phyloP scores from a whole-genome alignment of 1,140 invertebrate species.

The Tetraneura akinire region DNA sequence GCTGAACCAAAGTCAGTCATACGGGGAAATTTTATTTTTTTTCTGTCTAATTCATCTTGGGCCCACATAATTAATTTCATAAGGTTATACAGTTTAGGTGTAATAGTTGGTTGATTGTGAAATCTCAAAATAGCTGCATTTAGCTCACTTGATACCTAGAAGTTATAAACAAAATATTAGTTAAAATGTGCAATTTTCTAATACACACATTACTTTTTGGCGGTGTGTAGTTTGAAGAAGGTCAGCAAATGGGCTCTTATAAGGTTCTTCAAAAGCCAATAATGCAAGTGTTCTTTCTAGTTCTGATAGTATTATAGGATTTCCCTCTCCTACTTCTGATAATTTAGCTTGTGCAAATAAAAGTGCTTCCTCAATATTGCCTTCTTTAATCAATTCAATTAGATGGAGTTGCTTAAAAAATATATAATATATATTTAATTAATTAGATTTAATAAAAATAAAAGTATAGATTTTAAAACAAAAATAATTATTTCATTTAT shows the following conservation, averaged over 20 bases:
- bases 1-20: conserved; percentile 86
- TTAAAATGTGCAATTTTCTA: neutral
- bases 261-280: conserved; percentile 94
- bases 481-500: too few species aligned
- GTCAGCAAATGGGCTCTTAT: conserved; percentile 92
- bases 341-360: conserved; percentile 93
- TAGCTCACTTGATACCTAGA: conserved; percentile 91
- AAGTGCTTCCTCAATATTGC: conserved; percentile 92
- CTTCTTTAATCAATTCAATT: conserved; percentile 88
- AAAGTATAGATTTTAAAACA: too few species aligned
- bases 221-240: conserved; percentile 87
- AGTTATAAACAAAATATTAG: conserved; percentile 53
- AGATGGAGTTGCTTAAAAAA: conserved; percentile 83
- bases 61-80: conserved; percentile 93
- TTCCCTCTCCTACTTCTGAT: conserved; percentile 85
- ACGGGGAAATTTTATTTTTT: conserved; percentile 89
- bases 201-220: conserved; percentile 73
- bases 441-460: conserved; percentile 4
- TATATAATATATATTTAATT: too few species aligned
- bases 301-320: conserved; percentile 75
- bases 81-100: conserved; percentile 85
- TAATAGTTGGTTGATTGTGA: conserved; percentile 85
- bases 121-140: conserved; percentile 94
- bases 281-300: conserved; percentile 87
- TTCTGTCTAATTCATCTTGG: conserved; percentile 91